Base-by-base conservation (phyloP, 2,888 invertebrate genomes). In the Lasioglossum villosulum region DNA sequence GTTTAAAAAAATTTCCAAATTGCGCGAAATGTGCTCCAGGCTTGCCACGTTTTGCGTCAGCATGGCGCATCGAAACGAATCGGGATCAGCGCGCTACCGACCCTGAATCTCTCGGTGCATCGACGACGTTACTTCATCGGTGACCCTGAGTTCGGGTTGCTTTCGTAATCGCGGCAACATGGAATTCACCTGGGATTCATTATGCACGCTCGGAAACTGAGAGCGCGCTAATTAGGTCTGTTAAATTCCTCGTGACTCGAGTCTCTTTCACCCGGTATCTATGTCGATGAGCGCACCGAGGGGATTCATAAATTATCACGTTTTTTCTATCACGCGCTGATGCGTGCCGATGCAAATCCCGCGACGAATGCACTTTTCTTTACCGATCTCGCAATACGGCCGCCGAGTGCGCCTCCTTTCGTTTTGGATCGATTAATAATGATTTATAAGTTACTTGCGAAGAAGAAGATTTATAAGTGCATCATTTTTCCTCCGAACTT, bases 41-140 rank as follows among this genome's bases (percentile, higher is more conserved):
- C 23, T 37, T 34, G 52, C 30, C 42, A 71, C 48, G 66, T 42
- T 42, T 72, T 59, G 30, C 52, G 39, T 27, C 12, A 4, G 27
- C 59, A 59, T 27, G 14, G 63, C 45, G 68, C 45, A 80, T 87
- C 80, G 72, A 45, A 42, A 70, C 80, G 82, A 82, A 87, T 79
- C 70, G 80, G 27, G 45, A 71, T 75, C 68, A 30, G 23, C 56
- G 45, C 45, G 56, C 73, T 74, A 10, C 71, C 77, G 78, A 80
- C 73, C 80, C 59, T 83, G 75, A 70, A 87, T 72, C 34, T 66
- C 66, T 66, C 52, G 16, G 45, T 27, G 74, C 75, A 74, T 71
- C 39, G 37, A 63, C 39, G 30, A 56, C 42, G 77, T 87, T 82
- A 66, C 63, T 71, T 87, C 75, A 84, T 75, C 75, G 48, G 0